Conservation (phyloP, 2,888 invertebrate genomes). For the Machimus rusticus region DNA sequence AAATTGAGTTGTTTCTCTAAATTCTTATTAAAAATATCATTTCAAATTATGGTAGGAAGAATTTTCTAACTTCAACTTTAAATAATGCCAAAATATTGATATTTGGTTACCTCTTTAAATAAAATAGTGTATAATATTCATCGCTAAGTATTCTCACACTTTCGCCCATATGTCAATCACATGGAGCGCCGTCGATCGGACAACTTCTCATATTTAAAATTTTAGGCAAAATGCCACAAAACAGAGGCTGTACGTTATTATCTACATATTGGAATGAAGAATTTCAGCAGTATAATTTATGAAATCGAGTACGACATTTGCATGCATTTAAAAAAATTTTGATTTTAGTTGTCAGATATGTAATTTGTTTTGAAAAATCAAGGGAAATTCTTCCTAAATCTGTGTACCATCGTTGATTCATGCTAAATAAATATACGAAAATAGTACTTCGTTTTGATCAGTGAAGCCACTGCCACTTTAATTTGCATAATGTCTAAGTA, state of each 20-base stretch:
- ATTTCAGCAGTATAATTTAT: background rate
- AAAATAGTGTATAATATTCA: background rate
- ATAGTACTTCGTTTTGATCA: too few relatives aligned
- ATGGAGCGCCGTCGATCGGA: background rate
- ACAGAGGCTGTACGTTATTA: background rate
- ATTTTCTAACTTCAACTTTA: background rate
- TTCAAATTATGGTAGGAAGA: background rate
- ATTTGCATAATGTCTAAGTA: too few relatives aligned
- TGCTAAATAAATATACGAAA: too few relatives aligned
- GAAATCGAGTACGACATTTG: too few relatives aligned
- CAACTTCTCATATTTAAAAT: background rate
- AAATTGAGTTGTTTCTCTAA: background rate
- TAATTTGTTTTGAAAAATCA: too few relatives aligned
- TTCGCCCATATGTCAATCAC: background rate
- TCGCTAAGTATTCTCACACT: background rate
- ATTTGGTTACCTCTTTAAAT: background rate
- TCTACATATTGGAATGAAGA: background rate
- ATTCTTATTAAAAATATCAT: background rate
- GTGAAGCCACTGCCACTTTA: too few relatives aligned
- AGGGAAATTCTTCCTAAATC: too few relatives aligned
- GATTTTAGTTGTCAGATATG: too few relatives aligned
- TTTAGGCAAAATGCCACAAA: background rate
- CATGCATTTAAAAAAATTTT: too few relatives aligned
- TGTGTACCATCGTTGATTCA: too few relatives aligned
- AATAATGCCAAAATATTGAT: background rate